phyloP scores from a whole-genome alignment of 2,797 vertebrate species.

The Meriones psammophilus region DNA sequence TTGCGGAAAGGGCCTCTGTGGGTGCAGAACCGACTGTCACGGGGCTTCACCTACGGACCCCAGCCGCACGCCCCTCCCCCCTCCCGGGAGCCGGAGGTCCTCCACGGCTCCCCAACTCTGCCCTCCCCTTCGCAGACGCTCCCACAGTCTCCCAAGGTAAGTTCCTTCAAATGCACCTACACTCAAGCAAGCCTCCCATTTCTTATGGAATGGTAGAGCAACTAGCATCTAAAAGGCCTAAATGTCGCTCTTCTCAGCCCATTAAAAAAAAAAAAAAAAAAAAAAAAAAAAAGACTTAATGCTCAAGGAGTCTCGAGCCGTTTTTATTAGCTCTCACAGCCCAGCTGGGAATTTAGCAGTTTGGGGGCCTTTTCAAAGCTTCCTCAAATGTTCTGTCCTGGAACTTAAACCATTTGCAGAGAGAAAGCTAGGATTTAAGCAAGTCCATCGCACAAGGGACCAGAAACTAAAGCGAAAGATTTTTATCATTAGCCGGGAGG shows the following conservation, averaged over 20 bases:
- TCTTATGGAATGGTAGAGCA: slow-evolving; percentile 57
- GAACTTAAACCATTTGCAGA: slow-evolving; percentile 61
- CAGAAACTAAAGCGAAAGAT: slow-evolving; percentile 67
- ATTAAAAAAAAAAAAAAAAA: slow-evolving; percentile 49
- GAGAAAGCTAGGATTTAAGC: slow-evolving; percentile 71
- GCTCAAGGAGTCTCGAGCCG: slow-evolving; percentile 75
- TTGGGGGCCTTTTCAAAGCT: slow-evolving; percentile 79
- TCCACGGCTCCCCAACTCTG: neutral
- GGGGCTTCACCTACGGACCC: neutral
- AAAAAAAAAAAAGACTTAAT: slow-evolving; percentile 72
- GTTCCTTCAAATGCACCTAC: slow-evolving; percentile 59
- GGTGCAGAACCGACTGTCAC: slow-evolving; percentile 55
- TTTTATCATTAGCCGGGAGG: neutral
- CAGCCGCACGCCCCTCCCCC: neutral
- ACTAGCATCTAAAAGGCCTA: slow-evolving; percentile 81
- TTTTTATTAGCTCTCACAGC: slow-evolving; percentile 79
- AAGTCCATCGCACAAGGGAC: slow-evolving; percentile 59
- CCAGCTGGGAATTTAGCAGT: slow-evolving; percentile 80
- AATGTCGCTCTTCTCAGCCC: slow-evolving; percentile 77
- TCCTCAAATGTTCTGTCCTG: slow-evolving; percentile 74
- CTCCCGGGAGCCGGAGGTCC: slow-evolving; percentile 17
- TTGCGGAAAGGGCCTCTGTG: slow-evolving; percentile 60
- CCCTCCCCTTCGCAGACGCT: neutral
- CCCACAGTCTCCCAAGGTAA: slow-evolving; percentile 55
- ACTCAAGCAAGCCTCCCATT: slow-evolving; percentile 72